Evolutionary conservation across 2,113 vertebrate genomes (phyloP).

Genomic region (Myiopsitta monachus): DNA sequence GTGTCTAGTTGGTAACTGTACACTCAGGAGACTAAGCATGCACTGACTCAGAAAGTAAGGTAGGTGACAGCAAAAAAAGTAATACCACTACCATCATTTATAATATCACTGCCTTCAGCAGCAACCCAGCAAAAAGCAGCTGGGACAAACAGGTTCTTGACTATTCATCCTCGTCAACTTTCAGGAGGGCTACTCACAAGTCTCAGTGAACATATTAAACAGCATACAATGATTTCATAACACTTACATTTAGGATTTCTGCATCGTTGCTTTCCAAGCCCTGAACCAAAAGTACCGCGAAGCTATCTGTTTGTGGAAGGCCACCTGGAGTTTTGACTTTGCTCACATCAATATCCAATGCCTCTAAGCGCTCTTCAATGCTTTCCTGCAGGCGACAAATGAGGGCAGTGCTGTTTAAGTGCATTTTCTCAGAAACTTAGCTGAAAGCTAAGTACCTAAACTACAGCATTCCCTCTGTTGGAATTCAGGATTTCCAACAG

Average conservation of each 20-base stretch:
- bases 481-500: background rate
- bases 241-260: constrained; percentile 89
- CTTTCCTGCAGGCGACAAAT: constrained; percentile 76
- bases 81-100: background rate
- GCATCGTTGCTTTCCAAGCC: constrained; percentile 92
- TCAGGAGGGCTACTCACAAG: background rate
- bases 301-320: constrained; percentile 88
- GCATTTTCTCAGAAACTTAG: background rate
- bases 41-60: background rate
- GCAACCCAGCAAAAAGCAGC: background rate
- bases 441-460: background rate
- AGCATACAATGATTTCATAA: background rate
- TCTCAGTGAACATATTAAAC: background rate
- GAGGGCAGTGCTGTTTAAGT: background rate
- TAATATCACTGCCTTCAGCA: background rate
- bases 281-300: constrained; percentile 89
- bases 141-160: background rate
- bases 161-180: accelerated
- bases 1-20: background rate
- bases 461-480: background rate
- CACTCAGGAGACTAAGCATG: background rate
- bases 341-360: constrained; percentile 81
- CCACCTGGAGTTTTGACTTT: constrained; percentile 75
- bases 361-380: constrained; percentile 89
- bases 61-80: background rate